Evolutionary conservation across 2,113 vertebrate species (phyloP).

Genomic region (Channa argus): DNA sequence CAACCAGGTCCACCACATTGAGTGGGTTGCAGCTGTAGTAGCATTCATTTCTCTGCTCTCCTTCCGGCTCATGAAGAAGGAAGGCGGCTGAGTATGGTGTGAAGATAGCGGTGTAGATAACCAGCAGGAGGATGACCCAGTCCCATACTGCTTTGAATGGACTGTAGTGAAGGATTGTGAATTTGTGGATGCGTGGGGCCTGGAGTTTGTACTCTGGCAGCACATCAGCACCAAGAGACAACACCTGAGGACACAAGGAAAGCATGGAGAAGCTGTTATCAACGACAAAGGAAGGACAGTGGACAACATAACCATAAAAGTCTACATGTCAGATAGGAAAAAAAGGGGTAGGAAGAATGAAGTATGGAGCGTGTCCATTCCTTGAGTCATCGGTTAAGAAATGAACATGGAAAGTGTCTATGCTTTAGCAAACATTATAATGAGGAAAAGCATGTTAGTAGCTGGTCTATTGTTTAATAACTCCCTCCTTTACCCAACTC

Average conservation of each 20-base stretch:
- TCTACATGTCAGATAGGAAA: not conserved
- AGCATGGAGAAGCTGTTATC: not conserved
- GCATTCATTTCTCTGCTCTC: slow-evolving; percentile 87
- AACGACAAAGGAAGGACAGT: not conserved
- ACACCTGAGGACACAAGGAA: slow-evolving; percentile 81
- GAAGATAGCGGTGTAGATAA: slow-evolving; percentile 98
- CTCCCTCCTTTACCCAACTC: too few relatives aligned
- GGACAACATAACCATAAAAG: too few relatives aligned
- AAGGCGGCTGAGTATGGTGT: slow-evolving; percentile 97
- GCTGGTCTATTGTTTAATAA: too few relatives aligned
- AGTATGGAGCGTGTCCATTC: not conserved
- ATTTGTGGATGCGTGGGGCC: slow-evolving; percentile 94
- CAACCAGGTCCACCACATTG: slow-evolving; percentile 96
- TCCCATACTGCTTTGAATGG: slow-evolving; percentile 99
- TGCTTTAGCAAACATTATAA: not conserved
- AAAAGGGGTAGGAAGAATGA: not conserved
- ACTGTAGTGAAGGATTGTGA: slow-evolving; percentile 98
- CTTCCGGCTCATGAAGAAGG: slow-evolving; percentile 93
- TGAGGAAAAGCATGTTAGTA: too few relatives aligned
- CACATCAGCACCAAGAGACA: slow-evolving; percentile 95
- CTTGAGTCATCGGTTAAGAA: not conserved
- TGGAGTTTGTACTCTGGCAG: slow-evolving; percentile 98
- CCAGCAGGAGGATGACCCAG: slow-evolving; percentile 97
- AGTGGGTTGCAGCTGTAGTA: slow-evolving; percentile 95
- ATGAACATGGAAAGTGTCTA: not conserved